Percentiles rank a stretch among this genome's conserved stretches.
Evolutionary conservation across 2,888 invertebrate species (phyloP).

Genomic region (Steinernema scapterisci): DNA sequence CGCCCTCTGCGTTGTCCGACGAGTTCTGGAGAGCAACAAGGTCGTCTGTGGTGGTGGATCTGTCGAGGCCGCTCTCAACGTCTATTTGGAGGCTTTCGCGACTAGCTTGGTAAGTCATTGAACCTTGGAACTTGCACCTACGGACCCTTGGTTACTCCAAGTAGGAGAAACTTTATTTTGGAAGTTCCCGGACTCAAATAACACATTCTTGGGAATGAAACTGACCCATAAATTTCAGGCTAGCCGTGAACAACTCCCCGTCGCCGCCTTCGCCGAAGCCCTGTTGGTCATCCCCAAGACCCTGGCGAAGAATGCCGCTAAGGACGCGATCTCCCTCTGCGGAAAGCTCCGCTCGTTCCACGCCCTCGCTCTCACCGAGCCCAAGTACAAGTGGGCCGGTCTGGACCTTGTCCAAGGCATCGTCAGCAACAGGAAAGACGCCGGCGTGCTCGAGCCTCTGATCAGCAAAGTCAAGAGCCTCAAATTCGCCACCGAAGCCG

Average conservation of each 20-base stretch:
- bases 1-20: constrained; percentile 91
- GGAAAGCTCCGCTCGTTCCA: constrained; percentile 96
- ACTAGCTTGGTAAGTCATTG: constrained; percentile 78
- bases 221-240: no score
- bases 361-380: constrained; percentile 40
- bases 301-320: constrained; percentile 93
- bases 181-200: no score
- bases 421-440: constrained; percentile 88
- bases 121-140: no score
- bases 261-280: constrained; percentile 79
- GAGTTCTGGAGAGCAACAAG: constrained; percentile 92
- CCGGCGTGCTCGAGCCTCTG: constrained; percentile 94
- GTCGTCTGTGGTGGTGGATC: constrained; percentile 96
- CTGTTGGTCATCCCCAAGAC: constrained; percentile 97
- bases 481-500: constrained; percentile 99
- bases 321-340: constrained; percentile 90
- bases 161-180: no score
- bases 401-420: constrained; percentile 85
- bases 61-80: constrained; percentile 95
- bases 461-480: constrained; percentile 91
- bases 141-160: no score
- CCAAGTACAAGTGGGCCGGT: constrained; percentile 75
- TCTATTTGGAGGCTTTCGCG: constrained; percentile 97
- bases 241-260: constrained; percentile 92
- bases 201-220: constrained; percentile 74